These are phyloP conservation scores for Strix occidentalis DNA, from an alignment of 2,797 vertebrate species.

Conservation along the genomic window DNA sequence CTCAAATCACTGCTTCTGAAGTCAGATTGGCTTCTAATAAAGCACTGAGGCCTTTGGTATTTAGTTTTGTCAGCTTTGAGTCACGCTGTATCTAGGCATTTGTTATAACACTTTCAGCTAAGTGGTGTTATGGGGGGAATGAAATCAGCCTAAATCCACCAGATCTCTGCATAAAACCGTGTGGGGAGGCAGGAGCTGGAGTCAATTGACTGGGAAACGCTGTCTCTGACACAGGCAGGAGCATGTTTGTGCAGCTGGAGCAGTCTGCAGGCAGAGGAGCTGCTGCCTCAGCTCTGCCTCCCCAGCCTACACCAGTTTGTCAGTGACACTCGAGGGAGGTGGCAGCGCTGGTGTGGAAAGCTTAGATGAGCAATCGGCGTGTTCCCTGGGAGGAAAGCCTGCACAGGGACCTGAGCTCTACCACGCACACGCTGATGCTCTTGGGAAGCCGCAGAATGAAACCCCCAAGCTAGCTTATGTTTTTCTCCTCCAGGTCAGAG, in stretches of 20 bases:
- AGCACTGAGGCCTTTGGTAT: neutral
- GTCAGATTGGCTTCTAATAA: neutral
- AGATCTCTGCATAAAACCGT: neutral
- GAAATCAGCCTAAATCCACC: neutral
- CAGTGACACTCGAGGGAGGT: neutral
- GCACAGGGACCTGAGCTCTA: neutral
- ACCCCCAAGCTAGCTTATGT: neutral
- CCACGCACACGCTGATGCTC: neutral
- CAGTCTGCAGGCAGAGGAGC: slow-evolving; percentile 18
- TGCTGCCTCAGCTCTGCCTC: neutral
- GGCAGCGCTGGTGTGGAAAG: neutral
- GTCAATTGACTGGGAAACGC: neutral
- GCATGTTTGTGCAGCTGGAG: neutral
- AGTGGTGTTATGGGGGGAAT: neutral
- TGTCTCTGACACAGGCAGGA: neutral
- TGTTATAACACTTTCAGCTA: neutral
- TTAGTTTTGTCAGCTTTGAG: slow-evolving; percentile 37
- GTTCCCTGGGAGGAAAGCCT: neutral
- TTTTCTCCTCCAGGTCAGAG: slow-evolving; percentile 69
- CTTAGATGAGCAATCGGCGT: neutral
- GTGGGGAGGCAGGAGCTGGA: slow-evolving; percentile 15
- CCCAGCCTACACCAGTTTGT: neutral
- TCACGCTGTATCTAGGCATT: neutral
- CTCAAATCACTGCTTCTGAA: neutral
- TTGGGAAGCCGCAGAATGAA: neutral